Percentiles rank a stretch among this genome's conserved stretches.
Evolutionary conservation across 2,888 invertebrate genomes (phyloP).

Genomic region (Chrysodeixis includens): DNA sequence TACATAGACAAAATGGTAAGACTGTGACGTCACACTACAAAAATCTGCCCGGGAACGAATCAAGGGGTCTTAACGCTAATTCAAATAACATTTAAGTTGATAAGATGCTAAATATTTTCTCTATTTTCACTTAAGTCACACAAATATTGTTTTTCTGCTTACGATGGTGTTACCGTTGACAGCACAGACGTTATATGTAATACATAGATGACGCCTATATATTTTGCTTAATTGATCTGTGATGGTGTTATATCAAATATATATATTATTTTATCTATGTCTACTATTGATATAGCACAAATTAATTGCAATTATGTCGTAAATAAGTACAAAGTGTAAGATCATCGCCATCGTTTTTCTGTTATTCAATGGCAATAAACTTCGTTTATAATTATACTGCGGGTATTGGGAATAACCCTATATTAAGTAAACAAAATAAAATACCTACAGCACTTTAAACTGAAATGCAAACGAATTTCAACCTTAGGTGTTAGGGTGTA

Average conservation of each 20-base stretch:
- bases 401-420: background rate
- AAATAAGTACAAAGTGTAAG: background rate
- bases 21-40: background rate
- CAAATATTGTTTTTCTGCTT: too few species aligned
- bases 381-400: background rate
- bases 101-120: too few species aligned
- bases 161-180: too few species aligned
- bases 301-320: background rate
- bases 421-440: background rate
- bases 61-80: background rate
- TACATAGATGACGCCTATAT: too few species aligned
- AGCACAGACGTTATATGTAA: too few species aligned
- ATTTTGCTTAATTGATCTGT: background rate
- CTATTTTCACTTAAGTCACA: too few species aligned
- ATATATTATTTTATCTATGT: background rate
- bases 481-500: background rate
- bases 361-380: background rate
- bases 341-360: conserved; percentile 1
- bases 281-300: too few species aligned
- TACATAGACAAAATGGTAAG: conserved; percentile 88
- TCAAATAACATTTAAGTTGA: too few species aligned
- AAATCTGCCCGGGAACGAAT: background rate
- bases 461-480: background rate
- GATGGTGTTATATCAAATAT: too few species aligned
- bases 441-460: background rate